phyloP scores from a whole-genome alignment of 2,113 vertebrate genomes.

The Dasypus novemcinctus region DNA sequence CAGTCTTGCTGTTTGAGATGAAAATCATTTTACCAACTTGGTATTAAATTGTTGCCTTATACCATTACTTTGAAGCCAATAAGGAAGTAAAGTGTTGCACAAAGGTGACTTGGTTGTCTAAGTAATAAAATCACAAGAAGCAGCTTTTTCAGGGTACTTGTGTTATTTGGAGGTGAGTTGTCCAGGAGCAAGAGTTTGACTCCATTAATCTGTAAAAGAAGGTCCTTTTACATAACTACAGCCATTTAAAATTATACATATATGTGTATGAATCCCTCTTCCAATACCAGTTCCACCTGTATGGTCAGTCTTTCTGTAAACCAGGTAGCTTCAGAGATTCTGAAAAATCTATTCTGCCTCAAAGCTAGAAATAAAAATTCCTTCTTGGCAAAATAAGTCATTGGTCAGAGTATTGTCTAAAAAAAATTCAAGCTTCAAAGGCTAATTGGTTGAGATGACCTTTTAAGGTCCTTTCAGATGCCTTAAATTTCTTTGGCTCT shows the following conservation, averaged over 20 bases:
- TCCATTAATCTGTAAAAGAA: neutral
- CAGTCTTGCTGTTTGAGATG: neutral
- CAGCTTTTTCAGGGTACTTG: neutral
- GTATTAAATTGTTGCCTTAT: neutral
- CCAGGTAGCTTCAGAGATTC: neutral
- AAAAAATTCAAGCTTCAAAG: neutral
- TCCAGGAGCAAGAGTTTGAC: neutral
- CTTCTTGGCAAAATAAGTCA: neutral
- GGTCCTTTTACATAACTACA: neutral
- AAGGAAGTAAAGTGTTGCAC: too few relatives aligned
- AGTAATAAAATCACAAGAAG: neutral
- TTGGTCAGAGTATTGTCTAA: neutral
- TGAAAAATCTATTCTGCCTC: neutral
- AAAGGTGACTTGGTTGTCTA: neutral
- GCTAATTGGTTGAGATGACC: neutral
- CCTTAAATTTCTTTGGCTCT: neutral
- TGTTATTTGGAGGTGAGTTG: too few relatives aligned
- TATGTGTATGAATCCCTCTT: fast-evolving
- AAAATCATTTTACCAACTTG: neutral
- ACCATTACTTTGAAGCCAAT: neutral
- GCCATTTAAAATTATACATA: neutral
- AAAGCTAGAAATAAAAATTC: neutral
- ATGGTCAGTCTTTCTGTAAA: neutral
- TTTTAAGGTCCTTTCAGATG: neutral
- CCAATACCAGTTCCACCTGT: neutral